Evolutionary conservation across 2,113 vertebrate genomes (phyloP), one percentile per base, ranked within the genome.

Genomic region (Okapia johnstoni): DNA sequence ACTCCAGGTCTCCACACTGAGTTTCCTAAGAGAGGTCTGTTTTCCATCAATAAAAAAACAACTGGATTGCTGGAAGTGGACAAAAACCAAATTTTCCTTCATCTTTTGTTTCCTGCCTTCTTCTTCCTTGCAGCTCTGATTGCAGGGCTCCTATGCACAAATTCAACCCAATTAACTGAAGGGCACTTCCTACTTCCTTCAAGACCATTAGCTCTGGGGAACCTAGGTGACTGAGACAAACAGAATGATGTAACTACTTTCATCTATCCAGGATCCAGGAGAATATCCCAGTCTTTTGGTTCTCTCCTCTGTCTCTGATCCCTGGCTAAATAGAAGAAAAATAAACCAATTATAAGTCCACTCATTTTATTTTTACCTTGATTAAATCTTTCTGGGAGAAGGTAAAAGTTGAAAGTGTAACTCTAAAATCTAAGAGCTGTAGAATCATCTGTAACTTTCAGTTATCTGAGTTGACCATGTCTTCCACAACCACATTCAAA

Each of bases 401-500:
- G 80, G 88, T 55, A 76, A 94, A 96, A 91, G n/a, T 40, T 80
- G 40, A 95, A 90, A 94, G 57, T 55, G 25, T 36, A 40, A 40
- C 40, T 40, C 40, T 84, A 91, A 85, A 90, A 90, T 36, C 12
- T 89, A 95, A 96, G 73, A 12, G 55, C 50, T 90, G 58, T 92
- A 8, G 88, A 87, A 94, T 90, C 52, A 60, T 66, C 66, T 85
- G 14, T 83, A 94, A 83, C 36, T 97, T 93, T 92, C 95, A 92
- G 23, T 61, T 66, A 54, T 73, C 89, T 77, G 79, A n/a, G 89
- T 40, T 91, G 77, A 60, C 52, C n/a, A 63, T 55, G 54, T 90
- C 81, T 96, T 95, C 96, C 73, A 91, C 9, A 30, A 55, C 7
- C 90, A 96, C 46, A 30, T 90, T 90, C 94, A 88, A 70, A 97